Evolutionary conservation across 2,797 vertebrate genomes (phyloP).

Genomic region (Hippopotamyrus pictus): DNA sequence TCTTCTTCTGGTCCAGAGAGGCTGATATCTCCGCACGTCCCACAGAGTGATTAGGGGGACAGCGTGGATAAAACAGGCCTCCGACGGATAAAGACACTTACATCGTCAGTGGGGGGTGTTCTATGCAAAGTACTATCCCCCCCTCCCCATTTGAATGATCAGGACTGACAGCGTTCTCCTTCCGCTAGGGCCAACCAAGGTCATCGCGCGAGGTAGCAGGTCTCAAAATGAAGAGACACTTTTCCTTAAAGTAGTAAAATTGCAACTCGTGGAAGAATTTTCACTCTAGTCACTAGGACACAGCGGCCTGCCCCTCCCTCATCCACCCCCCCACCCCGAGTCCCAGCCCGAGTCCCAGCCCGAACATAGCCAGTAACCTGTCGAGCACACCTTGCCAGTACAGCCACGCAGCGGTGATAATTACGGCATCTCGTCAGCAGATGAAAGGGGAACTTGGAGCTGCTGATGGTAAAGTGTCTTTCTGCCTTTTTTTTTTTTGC

Average conservation of each 20-base stretch:
- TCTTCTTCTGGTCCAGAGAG: neutral
- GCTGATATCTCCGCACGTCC: neutral
- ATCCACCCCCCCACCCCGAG: neutral
- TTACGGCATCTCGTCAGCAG: slow-evolving; percentile 32
- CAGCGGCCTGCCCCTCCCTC: neutral
- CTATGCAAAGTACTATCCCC: too few species aligned
- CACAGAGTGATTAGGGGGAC: neutral
- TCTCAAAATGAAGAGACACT: neutral
- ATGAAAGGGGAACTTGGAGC: slow-evolving; percentile 29
- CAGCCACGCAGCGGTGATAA: slow-evolving; percentile 28
- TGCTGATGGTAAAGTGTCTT: neutral
- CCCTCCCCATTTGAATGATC: neutral
- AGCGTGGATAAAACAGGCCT: neutral
- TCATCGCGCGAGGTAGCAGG: neutral
- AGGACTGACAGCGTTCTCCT: neutral
- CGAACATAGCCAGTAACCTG: neutral
- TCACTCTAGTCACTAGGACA: neutral
- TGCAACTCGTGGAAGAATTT: neutral
- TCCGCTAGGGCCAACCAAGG: neutral
- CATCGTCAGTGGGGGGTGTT: too few species aligned
- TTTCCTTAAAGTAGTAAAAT: slow-evolving; percentile 10
- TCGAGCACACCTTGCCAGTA: slow-evolving; percentile 23
- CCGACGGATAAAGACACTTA: neutral
- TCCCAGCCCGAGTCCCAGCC: neutral
- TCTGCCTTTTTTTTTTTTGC: neutral